Percentiles rank a stretch among this genome's conserved stretches.
phyloP scores from a whole-genome alignment of 2,888 invertebrate species.

The Synergus gifuensis region DNA sequence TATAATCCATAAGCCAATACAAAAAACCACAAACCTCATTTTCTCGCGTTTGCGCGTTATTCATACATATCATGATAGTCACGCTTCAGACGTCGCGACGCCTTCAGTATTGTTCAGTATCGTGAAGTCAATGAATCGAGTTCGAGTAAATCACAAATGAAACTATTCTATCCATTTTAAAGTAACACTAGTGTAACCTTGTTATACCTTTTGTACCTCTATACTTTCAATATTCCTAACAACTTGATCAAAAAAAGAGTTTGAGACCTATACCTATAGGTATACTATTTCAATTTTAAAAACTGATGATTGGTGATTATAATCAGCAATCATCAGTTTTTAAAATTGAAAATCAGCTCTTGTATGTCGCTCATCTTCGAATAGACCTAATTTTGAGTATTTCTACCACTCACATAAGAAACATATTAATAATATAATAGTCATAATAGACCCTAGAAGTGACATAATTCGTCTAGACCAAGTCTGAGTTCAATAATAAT shows the following conservation, averaged over 20 bases:
- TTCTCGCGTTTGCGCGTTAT: constrained; percentile 27
- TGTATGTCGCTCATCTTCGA: background rate
- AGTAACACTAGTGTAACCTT: background rate
- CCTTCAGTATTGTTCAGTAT: constrained; percentile 15
- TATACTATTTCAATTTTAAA: too few species aligned
- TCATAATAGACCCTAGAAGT: background rate
- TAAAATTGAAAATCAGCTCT: background rate
- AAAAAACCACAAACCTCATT: constrained; percentile 15
- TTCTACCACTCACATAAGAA: background rate
- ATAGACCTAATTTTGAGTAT: background rate
- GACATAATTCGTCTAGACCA: background rate
- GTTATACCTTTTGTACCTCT: background rate
- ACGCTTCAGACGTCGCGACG: background rate
- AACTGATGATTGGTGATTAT: too few species aligned
- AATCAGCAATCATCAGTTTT: too few species aligned
- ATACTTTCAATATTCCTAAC: background rate
- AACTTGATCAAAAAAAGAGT: background rate
- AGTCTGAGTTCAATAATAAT: constrained; percentile 3
- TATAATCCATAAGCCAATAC: background rate
- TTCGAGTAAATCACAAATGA: background rate
- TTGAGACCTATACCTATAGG: too few species aligned
- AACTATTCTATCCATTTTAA: background rate
- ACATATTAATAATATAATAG: too few species aligned
- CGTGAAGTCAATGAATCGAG: background rate
- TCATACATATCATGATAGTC: background rate